These are phyloP conservation scores for Piliocolobus tephrosceles DNA, from an alignment of 2,113 vertebrate species.

Conservation along the genomic window DNA sequence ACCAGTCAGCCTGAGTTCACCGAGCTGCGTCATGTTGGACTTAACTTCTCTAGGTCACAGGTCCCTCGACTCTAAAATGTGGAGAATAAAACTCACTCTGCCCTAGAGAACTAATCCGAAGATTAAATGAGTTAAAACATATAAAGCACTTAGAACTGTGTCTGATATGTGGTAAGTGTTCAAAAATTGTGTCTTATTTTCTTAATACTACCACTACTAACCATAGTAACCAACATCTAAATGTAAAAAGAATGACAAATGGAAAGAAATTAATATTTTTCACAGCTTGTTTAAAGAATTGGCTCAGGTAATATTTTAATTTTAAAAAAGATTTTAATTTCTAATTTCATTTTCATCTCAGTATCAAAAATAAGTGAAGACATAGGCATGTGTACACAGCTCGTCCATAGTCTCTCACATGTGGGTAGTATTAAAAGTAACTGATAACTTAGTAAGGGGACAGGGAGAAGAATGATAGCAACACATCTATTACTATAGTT, in stretches of 20 bases:
- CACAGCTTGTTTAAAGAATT: neutral
- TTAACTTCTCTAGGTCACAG: neutral
- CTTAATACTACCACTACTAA: neutral
- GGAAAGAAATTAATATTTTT: neutral
- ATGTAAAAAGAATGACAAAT: neutral
- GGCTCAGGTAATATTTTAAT: neutral
- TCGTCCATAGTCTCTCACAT: neutral
- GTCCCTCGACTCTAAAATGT: neutral
- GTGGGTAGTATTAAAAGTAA: neutral
- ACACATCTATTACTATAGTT: neutral
- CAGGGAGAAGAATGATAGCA: neutral
- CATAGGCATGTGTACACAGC: neutral
- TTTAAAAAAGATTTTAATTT: neutral
- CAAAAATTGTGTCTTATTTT: neutral
- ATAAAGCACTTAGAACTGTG: neutral
- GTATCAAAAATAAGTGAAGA: conserved; percentile 13
- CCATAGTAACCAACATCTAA: neutral
- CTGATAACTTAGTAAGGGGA: neutral
- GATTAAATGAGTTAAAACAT: neutral
- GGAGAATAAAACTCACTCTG: neutral
- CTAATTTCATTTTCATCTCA: conserved; percentile 16
- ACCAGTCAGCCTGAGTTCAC: neutral
- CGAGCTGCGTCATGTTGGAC: neutral
- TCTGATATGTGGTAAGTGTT: neutral
- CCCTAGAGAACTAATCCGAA: neutral